phyloP scores from a whole-genome alignment of 2,888 invertebrate species.

The Melanostoma scalare region DNA sequence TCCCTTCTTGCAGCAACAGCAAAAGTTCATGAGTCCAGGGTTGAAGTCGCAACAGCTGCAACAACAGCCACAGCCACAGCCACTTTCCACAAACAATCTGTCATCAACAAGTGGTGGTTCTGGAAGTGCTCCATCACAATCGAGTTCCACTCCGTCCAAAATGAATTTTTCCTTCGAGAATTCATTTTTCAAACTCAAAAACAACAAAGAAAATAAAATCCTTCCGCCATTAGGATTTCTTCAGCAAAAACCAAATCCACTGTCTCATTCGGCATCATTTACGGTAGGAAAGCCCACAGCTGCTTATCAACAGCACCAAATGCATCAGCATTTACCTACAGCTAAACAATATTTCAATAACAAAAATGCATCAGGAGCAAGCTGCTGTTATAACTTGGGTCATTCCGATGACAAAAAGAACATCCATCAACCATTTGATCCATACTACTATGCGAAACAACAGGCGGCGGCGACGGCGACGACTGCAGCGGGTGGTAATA shows the following conservation, averaged over 20 bases:
- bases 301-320: constrained; percentile 75
- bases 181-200: constrained; percentile 58
- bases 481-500: constrained; percentile 43
- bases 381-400: constrained; percentile 65
- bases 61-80: constrained; percentile 67
- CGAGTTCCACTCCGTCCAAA: constrained; percentile 35
- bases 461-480: constrained; percentile 63
- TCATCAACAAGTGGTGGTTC: constrained; percentile 45
- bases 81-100: constrained; percentile 40
- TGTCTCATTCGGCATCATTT: constrained; percentile 80
- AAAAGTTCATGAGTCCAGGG: constrained; percentile 24
- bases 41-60: constrained; percentile 71
- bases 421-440: constrained; percentile 79
- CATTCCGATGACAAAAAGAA: constrained; percentile 74
- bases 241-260: constrained; percentile 75
- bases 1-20: constrained; percentile 76
- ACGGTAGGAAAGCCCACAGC: constrained; percentile 77
- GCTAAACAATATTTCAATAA: constrained; percentile 67
- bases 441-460: constrained; percentile 79
- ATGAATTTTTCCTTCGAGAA: constrained; percentile 62
- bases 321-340: constrained; percentile 71
- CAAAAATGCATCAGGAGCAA: constrained; percentile 24
- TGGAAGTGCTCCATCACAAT: constrained; percentile 14
- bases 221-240: constrained; percentile 62
- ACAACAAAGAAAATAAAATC: constrained; percentile 68